phyloP scores from a whole-genome alignment of 2,113 vertebrate genomes.

The Sialia sialis region DNA sequence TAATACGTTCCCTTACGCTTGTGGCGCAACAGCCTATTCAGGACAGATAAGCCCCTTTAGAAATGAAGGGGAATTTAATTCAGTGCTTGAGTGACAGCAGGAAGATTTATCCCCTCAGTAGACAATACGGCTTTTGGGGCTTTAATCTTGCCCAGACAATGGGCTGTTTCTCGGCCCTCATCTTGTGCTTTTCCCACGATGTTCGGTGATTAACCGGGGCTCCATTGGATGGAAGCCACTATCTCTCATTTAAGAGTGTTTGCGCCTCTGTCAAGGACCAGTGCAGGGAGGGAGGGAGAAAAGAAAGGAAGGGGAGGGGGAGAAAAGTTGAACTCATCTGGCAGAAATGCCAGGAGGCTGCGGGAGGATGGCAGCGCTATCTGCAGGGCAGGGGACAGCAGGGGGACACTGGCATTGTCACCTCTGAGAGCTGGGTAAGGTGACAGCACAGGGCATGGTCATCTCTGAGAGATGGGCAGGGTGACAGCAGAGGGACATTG shows the following conservation, averaged over 20 bases:
- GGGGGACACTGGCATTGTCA: not conserved
- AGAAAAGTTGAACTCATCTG: slow-evolving; percentile 10
- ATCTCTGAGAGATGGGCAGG: not conserved
- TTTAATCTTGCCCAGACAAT: slow-evolving; percentile 99
- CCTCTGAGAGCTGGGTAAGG: not conserved
- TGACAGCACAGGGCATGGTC: not conserved
- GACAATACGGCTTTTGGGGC: slow-evolving; percentile 96
- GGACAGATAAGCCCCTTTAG: slow-evolving; percentile 99
- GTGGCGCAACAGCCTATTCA: slow-evolving; percentile 96
- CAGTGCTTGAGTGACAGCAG: slow-evolving; percentile 98
- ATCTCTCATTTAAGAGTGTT: slow-evolving; percentile 86
- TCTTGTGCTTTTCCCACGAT: slow-evolving; percentile 97
- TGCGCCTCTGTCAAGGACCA: slow-evolving; percentile 71
- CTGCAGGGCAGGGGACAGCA: not conserved
- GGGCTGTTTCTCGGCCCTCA: slow-evolving; percentile 84
- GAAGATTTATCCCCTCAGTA: slow-evolving; percentile 95
- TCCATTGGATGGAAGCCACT: slow-evolving; percentile 87
- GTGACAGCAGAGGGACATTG: too few species aligned
- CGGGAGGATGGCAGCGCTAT: not conserved
- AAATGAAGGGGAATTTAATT: slow-evolving; percentile 97
- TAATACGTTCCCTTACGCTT: slow-evolving; percentile 87
- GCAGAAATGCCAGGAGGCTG: slow-evolving; percentile 56
- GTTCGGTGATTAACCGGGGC: slow-evolving; percentile 87
- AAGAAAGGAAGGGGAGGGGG: slow-evolving; percentile 56
- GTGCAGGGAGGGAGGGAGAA: slow-evolving; percentile 58